These are phyloP conservation scores for Spodoptera picta DNA, from an alignment of 2,888 invertebrate species.

Conservation along the genomic window DNA sequence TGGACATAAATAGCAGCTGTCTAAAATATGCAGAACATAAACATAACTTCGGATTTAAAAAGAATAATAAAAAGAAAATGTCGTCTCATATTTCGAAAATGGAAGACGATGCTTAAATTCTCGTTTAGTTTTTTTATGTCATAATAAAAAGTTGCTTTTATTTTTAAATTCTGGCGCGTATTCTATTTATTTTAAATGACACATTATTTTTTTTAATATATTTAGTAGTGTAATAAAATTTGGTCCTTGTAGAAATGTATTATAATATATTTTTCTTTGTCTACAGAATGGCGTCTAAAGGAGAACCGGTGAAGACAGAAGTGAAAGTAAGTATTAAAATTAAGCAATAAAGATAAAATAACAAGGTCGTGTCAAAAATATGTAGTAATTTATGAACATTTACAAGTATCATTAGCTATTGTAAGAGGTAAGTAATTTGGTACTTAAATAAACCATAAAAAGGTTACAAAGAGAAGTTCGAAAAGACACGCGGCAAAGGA, in stretches of 20 bases:
- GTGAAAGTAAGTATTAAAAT: conserved; percentile 74
- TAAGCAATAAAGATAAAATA: no score
- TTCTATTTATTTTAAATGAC: no score
- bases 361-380: no score
- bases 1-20: conserved; percentile 20
- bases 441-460: no score
- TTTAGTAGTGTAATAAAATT: not conserved
- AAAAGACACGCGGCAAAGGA: no score
- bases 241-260: not conserved
- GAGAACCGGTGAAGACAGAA: conserved; percentile 75
- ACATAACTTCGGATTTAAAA: conserved; percentile 16
- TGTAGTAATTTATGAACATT: no score
- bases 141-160: no score
- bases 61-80: conserved; percentile 10
- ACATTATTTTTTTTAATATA: not conserved
- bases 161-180: no score
- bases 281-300: conserved; percentile 79
- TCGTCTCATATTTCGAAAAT: conserved; percentile 19
- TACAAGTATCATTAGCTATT: no score
- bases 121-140: no score
- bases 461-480: no score
- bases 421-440: no score
- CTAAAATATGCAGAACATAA: conserved; percentile 13
- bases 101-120: conserved; percentile 4
- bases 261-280: conserved; percentile 54